Evolutionary conservation across 2,888 invertebrate species (phyloP), one percentile per base, ranked within the genome.

Genomic region (Chironomus tentans): DNA sequence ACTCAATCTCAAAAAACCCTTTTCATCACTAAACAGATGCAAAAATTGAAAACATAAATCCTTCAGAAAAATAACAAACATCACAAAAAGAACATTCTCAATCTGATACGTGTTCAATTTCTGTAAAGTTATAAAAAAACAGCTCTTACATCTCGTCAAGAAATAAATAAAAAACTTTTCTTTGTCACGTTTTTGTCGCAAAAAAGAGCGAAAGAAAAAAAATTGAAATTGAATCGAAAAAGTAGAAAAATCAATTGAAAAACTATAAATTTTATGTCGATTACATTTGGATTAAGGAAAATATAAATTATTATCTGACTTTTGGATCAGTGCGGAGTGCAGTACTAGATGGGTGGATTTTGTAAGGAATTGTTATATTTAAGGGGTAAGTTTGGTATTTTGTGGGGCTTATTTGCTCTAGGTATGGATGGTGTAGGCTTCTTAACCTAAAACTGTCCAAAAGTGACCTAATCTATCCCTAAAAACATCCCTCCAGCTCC

Each of bases 251-350:
- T 72, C 72, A 72, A 72, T 72, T 72, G 62, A 62, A 72, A 46
- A 72, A 72, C 72, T 72, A 72, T 72, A 72, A 72, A 72, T 72
- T 72, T 62, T 7, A 7, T 72, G 62, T 72, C 62, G 38, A 72
- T 70, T 70, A 56, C 18, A 50, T 56, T 56, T 24, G 50, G 48
- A 70, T 72, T 28, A 62, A 38, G 28, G 24, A 2, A 24, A 38
- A 46, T 62, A 72, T 62, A 62, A 72, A 72, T 72, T 62, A 70
- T 72, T 28, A n/a, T 70, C 12, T 22, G 15, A 10, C 10, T 38
- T 72, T 72, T 13, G 18, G 24, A 56, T 15, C n/a, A 56, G 4
- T 18, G 4, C 1, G 18, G n/a, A 7, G n/a, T n/a, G 56, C 50
- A 38, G 38, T 10, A 1, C 4, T 28, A 28, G 2, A 4, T 28